Percentiles rank a stretch among this genome's conserved stretches.
These are phyloP conservation scores for Scyliorhinus canicula DNA, from an alignment of 2,797 vertebrate species.

Conservation along the genomic window DNA sequence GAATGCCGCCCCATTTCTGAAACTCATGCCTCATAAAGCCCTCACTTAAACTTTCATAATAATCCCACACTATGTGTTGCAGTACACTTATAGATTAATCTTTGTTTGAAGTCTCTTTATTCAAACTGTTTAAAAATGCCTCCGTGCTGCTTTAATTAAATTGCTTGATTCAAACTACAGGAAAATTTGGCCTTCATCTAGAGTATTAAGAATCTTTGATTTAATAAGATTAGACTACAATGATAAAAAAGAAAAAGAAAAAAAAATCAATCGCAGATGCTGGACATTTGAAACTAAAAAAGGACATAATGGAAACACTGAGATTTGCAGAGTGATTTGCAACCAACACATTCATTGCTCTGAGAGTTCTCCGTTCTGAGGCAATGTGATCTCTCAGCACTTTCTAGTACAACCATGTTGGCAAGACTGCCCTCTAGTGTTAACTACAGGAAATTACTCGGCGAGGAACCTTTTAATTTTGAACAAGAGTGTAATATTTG, in stretches of 20 bases:
- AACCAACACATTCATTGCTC: background rate
- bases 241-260: background rate
- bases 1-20: too few relatives aligned
- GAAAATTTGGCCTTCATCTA: background rate
- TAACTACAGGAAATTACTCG: background rate
- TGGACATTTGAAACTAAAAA: background rate
- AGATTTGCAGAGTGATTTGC: background rate
- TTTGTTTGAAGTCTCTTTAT: background rate
- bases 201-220: background rate
- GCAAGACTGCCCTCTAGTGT: background rate
- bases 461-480: background rate
- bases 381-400: background rate
- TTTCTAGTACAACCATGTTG: background rate
- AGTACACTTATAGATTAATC: background rate
- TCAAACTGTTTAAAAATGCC: background rate
- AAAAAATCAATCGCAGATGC: background rate
- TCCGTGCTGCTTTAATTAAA: background rate
- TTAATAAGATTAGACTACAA: background rate
- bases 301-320: background rate
- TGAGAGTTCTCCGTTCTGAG: background rate
- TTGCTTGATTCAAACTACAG: background rate
- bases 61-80: background rate
- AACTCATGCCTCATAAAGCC: background rate
- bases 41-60: background rate
- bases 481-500: background rate